Base-by-base conservation (phyloP, 2,797 vertebrate genomes). In the Anas capensis region DNA sequence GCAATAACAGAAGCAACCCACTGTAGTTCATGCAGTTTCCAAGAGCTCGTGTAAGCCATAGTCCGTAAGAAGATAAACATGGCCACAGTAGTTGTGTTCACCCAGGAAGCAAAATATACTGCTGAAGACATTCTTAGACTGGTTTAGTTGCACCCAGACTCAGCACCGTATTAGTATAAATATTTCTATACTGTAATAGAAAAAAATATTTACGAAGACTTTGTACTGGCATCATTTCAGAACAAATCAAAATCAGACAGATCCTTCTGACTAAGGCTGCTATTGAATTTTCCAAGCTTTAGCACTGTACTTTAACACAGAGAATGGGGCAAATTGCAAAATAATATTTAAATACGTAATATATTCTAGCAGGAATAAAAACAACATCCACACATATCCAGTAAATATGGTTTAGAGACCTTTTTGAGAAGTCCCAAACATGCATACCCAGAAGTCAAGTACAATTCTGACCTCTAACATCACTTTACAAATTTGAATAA, bases 371-470 rank as follows among this genome's bases (percentile, higher is more conserved):
- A 36, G 23, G 8, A 62, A 46, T 78, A 40, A 66, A 70, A 75
- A 46, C 10, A 11, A 24, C 66, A 46, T 11, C 13, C 6, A 33
- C 33, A 27, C 0, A 0, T 13, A 31, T 14, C n/a, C 51, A 53
- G 31, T 17, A 68, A 94, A 76, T 0, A 1, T 5, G 66, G 18
- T 40, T 66, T 38, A 76, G 49, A 81, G 7, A 79, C 18, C 17
- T 58, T 18, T 18, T 34, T 79, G 14, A 44, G 29, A 60, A 76
- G 14, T 27, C 4, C 19, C 48, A 84, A 51, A 79, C 5, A 11
- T 3, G 14, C 4, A 40, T 3, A 33, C 6, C 40, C 3, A 60
- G 16, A 72, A 82, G 31, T 19, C n/a, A 42, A 61, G 3, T 14
- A 3, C 4, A 8, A 65, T 48, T 48, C 54, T 83, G 49, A 62